Evolutionary conservation across 2,888 invertebrate genomes (phyloP), one percentile per base, ranked within the genome.

Genomic region (Sthenelais limicola): DNA sequence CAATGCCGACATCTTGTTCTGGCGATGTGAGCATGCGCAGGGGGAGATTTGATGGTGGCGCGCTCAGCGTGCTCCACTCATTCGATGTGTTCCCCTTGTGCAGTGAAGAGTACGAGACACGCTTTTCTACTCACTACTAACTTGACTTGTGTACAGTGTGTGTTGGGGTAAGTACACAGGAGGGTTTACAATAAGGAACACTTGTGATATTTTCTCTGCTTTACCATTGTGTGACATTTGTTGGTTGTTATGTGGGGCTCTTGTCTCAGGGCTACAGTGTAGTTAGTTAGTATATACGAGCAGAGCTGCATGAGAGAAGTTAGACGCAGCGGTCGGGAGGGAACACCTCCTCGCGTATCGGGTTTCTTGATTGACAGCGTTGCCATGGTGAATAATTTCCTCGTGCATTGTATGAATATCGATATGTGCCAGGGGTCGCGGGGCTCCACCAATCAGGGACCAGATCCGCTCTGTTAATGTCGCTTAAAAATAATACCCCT

Each of bases 301-400:
- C 28, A 9, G 68, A 28, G 32, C 24, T 18, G 68, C 32, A 30
- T 30, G 68, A n/a, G 26, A 5, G 3, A 1, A 18, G 28, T 49
- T 32, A 4, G 51, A 1, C 1, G 68, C 15, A 33, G 32, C 21
- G 24, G 26, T n/a, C 28, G 4, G 18, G 68, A 68, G 56, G n/a
- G 56, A n/a, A n/a, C 49, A 56, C 56, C 56, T 56, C 56, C 24
- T 21, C 38, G 62, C 24, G 24, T 35, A 47, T 73, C 73, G 47
- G 70, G 70, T 73, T 73, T 49, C 73, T 33, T 73, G 73, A 73
- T 73, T 73, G 73, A 73, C 73, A 51, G 58, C 52, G 73, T 73
- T 70, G 56, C 70, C 70, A 73, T 73, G 62, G 73, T 38, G 70
- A 73, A 58, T 70, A 69, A 58, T 73, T 73, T 48, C 24, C 33